These are phyloP conservation scores for Brachyptera risi DNA, from an alignment of 2,888 invertebrate species.

Conservation along the genomic window DNA sequence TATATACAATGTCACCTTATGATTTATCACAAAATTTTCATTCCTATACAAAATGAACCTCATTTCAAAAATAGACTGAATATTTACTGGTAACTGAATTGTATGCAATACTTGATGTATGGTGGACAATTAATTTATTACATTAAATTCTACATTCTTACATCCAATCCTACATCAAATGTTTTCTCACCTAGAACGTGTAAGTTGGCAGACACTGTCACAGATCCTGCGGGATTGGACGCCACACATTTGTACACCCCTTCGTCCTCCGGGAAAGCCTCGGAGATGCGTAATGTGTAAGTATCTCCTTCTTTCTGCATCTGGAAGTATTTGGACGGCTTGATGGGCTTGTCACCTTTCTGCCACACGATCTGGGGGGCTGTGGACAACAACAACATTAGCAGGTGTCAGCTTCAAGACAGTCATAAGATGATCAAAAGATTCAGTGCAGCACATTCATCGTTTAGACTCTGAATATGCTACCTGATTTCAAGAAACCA, in stretches of 20 bases:
- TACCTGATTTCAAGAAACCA: too few relatives aligned
- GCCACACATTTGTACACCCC: slow-evolving; percentile 95
- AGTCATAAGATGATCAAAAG: too few relatives aligned
- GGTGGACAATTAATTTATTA: too few relatives aligned
- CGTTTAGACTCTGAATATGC: too few relatives aligned
- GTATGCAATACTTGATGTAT: too few relatives aligned
- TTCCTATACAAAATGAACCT: too few relatives aligned
- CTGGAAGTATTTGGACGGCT: slow-evolving; percentile 96
- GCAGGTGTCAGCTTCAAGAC: too few relatives aligned
- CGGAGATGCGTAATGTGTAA: slow-evolving; percentile 84
- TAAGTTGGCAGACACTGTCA: slow-evolving; percentile 71
- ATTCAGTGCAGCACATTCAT: too few relatives aligned
- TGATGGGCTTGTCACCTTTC: slow-evolving; percentile 87
- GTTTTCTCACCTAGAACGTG: slow-evolving; percentile 64
- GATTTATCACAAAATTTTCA: too few relatives aligned
- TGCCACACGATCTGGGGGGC: slow-evolving; percentile 84
- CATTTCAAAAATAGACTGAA: too few relatives aligned
- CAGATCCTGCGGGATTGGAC: slow-evolving; percentile 74
- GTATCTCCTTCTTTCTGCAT: slow-evolving; percentile 87
- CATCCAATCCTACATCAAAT: neutral
- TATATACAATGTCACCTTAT: too few relatives aligned
- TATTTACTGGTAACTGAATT: too few relatives aligned
- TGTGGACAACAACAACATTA: slow-evolving; percentile 42
- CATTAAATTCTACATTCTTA: neutral
- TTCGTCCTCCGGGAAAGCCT: slow-evolving; percentile 97